Evolutionary conservation across 2,888 invertebrate genomes (phyloP).

Genomic region (Neoaliturus tenellus): DNA sequence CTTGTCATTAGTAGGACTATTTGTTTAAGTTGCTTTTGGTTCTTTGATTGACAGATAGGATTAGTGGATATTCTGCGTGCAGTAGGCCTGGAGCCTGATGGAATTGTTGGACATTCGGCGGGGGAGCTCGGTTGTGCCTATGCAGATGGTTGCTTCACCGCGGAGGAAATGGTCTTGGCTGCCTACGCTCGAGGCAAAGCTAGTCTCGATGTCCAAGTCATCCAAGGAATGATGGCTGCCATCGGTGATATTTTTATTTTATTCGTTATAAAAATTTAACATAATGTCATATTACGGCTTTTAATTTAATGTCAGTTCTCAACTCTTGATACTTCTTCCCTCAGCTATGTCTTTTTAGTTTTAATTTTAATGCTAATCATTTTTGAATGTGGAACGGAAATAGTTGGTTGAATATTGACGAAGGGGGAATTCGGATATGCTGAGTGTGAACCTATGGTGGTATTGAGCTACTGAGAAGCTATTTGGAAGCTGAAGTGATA

Average conservation of each 20-base stretch:
- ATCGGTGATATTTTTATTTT: no score
- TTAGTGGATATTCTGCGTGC: conserved; percentile 78
- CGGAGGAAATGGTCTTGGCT: conserved; percentile 77
- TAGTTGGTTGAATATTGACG: conserved; percentile 64
- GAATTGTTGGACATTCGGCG: conserved; percentile 83
- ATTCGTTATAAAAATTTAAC: no score
- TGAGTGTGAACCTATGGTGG: no score
- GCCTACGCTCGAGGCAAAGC: conserved; percentile 77
- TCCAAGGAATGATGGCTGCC: conserved; percentile 75
- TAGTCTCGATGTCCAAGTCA: conserved; percentile 69
- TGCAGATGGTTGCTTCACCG: conserved; percentile 78
- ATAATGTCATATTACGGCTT: no score
- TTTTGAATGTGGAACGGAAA: no score
- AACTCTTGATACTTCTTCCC: no score
- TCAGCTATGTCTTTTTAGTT: neutral
- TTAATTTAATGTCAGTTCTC: neutral
- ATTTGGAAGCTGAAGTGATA: no score
- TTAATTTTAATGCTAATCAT: neutral
- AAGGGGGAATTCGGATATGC: no score
- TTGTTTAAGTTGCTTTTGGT: no score
- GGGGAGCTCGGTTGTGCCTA: conserved; percentile 81
- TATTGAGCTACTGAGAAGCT: no score
- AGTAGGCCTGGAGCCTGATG: conserved; percentile 81
- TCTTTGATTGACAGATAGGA: conserved; percentile 79
- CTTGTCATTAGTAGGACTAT: no score